phyloP scores from a whole-genome alignment of 2,888 invertebrate genomes.

The Sphaeridia pumilis region DNA sequence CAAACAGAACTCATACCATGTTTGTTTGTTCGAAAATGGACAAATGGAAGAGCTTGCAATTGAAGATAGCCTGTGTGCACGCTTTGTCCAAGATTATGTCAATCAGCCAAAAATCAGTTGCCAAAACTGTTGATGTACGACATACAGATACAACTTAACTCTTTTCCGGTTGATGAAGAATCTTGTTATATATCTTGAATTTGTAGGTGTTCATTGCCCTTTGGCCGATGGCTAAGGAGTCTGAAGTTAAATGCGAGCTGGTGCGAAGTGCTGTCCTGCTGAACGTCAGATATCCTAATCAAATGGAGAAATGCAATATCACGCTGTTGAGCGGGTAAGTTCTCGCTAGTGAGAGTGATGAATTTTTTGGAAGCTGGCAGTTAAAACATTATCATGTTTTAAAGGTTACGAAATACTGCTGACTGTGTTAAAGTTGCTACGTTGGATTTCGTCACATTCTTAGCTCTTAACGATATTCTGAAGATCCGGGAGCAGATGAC shows the following conservation, averaged over 20 bases:
- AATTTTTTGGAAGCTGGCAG: too few species aligned
- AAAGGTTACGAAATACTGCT: slow-evolving; percentile 19
- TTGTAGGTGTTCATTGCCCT: slow-evolving; percentile 19
- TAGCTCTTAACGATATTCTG: slow-evolving; percentile 30
- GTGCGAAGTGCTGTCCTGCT: slow-evolving; percentile 22
- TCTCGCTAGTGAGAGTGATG: neutral
- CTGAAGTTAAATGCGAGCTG: slow-evolving; percentile 30
- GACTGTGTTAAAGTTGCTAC: slow-evolving; percentile 23
- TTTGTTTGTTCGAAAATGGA: slow-evolving; percentile 20
- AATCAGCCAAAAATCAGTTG: slow-evolving; percentile 23
- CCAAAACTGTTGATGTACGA: slow-evolving; percentile 19
- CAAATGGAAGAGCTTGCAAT: slow-evolving; percentile 17
- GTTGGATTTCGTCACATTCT: slow-evolving; percentile 32
- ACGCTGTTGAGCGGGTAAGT: slow-evolving; percentile 22
- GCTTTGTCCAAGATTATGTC: slow-evolving; percentile 30
- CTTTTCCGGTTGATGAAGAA: neutral
- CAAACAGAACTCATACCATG: slow-evolving; percentile 21
- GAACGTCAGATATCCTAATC: slow-evolving; percentile 31
- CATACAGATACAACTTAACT: neutral
- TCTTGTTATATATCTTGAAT: neutral
- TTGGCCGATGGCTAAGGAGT: slow-evolving; percentile 20
- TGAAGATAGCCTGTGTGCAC: slow-evolving; percentile 27
- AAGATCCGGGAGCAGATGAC: slow-evolving; percentile 29
- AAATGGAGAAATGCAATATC: slow-evolving; percentile 32
- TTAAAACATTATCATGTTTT: neutral